Evolutionary conservation across 2,113 vertebrate species (phyloP), one percentile per base, ranked within the genome.

Genomic region (Alethe castanea): DNA sequence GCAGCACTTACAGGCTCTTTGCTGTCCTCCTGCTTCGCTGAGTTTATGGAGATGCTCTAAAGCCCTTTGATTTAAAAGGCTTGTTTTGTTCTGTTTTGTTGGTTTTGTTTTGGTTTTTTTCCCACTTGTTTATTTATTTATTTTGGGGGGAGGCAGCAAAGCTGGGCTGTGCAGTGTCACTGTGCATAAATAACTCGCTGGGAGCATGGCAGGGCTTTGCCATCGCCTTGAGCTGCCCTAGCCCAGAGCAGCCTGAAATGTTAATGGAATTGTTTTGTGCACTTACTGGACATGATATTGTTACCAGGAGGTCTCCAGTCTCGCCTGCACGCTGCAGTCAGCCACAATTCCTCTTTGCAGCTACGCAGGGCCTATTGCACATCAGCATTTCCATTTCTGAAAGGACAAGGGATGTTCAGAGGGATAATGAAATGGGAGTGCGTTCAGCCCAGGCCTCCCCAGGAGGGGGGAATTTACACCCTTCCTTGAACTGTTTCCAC

Each of bases 221-320:
- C 62, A 3, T 25, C 0, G 0, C 89, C 19, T 3, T 11, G 2
- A 91, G 70, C 77, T 69, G 42, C 78, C 87, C 52, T 6, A 89
- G 92, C 82, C 89, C 82, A 35, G 38, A 93, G 92, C 92, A 38
- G 87, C 87, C 85, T 62, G 59, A 91, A 84, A 92, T 35, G 67
- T 76, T 90, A 56, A 77, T 85, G 90, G 42, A 59, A 72, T 94
- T 94, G 93, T 83, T 94, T 23, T 64, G 77, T 91, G 93, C 52
- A 11, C 90, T 92, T 91, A 53, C 50, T 22, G 92, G 79, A 88
- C 25, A 3, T 18, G 61, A 53, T 62, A 35, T 5, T 28, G 67
- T 81, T 92, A 88, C 77, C 2, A 2, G 35, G 85, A 94, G 90
- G 40, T 59, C 94, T 94, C 77, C 2, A 2, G 10, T 59, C 82